phyloP scores from a whole-genome alignment of 2,888 invertebrate species.

The Drosophila infuscata region DNA sequence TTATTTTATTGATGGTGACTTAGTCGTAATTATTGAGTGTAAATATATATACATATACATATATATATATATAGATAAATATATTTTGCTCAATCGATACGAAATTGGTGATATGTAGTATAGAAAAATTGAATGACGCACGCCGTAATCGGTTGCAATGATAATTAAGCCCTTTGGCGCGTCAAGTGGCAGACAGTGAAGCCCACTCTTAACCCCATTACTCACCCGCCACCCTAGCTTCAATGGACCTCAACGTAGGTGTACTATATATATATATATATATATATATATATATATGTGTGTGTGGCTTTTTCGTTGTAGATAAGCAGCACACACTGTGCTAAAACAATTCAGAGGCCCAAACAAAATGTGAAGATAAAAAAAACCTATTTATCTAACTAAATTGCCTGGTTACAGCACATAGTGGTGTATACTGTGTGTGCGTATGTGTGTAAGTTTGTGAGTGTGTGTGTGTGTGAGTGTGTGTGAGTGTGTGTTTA shows the following conservation, averaged over 20 bases:
- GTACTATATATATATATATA: constrained; percentile 11
- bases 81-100: constrained; percentile 22
- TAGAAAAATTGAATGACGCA: constrained; percentile 30
- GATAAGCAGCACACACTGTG: constrained; percentile 44
- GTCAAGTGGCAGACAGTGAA: neutral
- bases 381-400: neutral
- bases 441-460: constrained; percentile 1
- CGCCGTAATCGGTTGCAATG: constrained; percentile 39
- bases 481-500: constrained; percentile 2
- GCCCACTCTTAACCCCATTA: neutral
- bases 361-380: neutral
- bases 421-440: neutral
- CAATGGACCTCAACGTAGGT: neutral
- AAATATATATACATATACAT: neutral
- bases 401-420: neutral
- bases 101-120: neutral
- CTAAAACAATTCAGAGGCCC: constrained; percentile 34
- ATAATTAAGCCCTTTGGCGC: constrained; percentile 29
- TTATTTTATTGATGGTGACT: neutral
- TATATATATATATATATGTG: constrained; percentile 11
- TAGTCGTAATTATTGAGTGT: neutral
- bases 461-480: no score
- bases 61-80: neutral
- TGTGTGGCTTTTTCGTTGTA: constrained; percentile 7
- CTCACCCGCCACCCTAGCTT: neutral